phyloP scores from a whole-genome alignment of 2,888 invertebrate genomes.

The Glomeris marginata region DNA sequence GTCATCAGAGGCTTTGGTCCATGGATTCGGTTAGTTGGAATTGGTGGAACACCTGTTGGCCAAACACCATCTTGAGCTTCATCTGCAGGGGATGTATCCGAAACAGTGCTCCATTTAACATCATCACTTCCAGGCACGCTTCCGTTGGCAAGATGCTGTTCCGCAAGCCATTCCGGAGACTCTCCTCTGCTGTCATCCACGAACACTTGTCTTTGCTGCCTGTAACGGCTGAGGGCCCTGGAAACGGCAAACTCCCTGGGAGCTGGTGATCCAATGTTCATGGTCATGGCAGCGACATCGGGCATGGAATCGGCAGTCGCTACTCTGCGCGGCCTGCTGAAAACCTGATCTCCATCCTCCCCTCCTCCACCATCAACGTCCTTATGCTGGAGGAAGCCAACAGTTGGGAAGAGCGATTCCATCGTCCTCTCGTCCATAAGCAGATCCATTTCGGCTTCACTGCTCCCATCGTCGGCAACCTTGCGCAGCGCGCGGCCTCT shows the following conservation, averaged over 20 bases:
- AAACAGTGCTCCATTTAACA: too few relatives aligned
- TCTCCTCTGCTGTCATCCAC: slow-evolving; percentile 16
- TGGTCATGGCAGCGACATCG: neutral
- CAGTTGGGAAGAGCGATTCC: slow-evolving; percentile 50
- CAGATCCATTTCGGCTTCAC: slow-evolving; percentile 36
- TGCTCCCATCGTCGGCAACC: slow-evolving; percentile 17
- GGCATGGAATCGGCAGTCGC: neutral
- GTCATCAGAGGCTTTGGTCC: too few relatives aligned
- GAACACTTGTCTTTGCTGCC: slow-evolving; percentile 33
- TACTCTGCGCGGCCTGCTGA: neutral
- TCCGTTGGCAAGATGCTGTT: too few relatives aligned
- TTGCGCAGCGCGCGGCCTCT: slow-evolving; percentile 5
- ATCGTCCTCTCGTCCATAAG: slow-evolving; percentile 34
- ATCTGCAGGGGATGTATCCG: too few relatives aligned
- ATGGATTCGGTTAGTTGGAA: too few relatives aligned
- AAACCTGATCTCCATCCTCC: neutral
- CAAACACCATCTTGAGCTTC: too few relatives aligned
- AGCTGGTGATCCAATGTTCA: slow-evolving; percentile 43
- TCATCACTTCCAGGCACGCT: too few relatives aligned
- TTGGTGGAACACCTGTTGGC: too few relatives aligned
- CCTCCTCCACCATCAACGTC: slow-evolving; percentile 8
- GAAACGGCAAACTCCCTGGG: slow-evolving; percentile 68
- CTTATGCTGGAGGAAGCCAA: slow-evolving; percentile 24
- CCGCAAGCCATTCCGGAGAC: slow-evolving; percentile 9
- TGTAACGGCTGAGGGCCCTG: slow-evolving; percentile 61